Percentiles rank a stretch among this genome's conserved stretches.
These are phyloP conservation scores for Phataginus tricuspis DNA, from an alignment of 2,797 vertebrate genomes.

Conservation along the genomic window DNA sequence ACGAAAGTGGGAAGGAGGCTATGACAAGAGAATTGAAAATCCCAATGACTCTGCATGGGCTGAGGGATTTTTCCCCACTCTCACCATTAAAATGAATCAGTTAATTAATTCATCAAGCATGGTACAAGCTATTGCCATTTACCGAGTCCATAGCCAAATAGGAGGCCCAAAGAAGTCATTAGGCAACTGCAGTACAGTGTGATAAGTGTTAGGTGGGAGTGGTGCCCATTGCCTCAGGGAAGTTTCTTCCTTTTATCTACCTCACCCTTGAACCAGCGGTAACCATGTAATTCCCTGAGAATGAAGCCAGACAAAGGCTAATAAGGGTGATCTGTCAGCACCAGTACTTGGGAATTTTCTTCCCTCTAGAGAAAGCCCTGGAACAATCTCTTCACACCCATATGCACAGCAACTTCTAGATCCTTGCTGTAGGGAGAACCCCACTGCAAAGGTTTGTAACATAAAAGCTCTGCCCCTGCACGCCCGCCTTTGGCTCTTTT, in stretches of 20 bases:
- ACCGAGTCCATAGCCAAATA: rapidly evolving
- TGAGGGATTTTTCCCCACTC: neutral
- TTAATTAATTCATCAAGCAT: neutral
- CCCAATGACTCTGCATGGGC: neutral
- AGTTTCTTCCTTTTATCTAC: neutral
- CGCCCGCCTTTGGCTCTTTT: neutral
- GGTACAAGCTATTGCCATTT: neutral
- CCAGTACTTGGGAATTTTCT: neutral
- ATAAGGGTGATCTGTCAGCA: neutral
- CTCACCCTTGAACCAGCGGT: too few species aligned
- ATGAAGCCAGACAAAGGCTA: neutral
- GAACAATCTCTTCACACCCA: neutral
- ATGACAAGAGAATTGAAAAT: neutral
- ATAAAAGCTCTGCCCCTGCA: neutral
- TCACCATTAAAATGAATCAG: neutral
- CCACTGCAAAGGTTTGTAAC: neutral
- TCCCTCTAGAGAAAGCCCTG: neutral
- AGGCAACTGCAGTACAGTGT: neutral
- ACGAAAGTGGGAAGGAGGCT: neutral
- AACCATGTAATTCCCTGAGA: neutral
- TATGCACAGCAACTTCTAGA: neutral
- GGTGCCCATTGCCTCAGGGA: neutral
- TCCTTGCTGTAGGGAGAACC: neutral
- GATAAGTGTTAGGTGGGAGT: neutral
- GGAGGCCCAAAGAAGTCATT: neutral